Evolutionary conservation across 2,113 vertebrate genomes (phyloP).

Genomic region (Prochilodus magdalenae): DNA sequence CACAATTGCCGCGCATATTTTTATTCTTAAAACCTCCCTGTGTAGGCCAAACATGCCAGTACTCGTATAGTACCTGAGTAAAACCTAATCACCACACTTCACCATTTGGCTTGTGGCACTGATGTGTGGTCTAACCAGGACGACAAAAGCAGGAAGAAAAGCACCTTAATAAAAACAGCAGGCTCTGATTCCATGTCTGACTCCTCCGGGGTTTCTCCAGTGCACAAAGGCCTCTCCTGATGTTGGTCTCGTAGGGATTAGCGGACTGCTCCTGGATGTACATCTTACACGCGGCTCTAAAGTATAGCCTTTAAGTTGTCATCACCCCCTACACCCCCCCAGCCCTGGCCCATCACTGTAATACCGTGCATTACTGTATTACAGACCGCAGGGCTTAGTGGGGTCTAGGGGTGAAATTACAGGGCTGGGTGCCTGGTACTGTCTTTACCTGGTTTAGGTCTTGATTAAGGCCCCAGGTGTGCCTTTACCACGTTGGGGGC

Average conservation of each 20-base stretch:
- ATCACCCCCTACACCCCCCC: conserved; percentile 49
- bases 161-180: no score
- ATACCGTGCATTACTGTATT: conserved; percentile 79
- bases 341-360: conserved; percentile 65
- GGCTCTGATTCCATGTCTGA: not conserved
- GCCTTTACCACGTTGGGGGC: not conserved
- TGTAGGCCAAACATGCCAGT: no score
- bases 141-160: no score
- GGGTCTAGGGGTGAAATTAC: conserved; percentile 66
- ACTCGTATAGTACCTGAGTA: no score
- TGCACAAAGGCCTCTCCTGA: not conserved
- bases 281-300: conserved; percentile 63
- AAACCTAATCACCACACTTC: no score
- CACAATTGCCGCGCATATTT: no score
- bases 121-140: no score
- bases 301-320: conserved; percentile 71
- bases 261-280: conserved; percentile 27
- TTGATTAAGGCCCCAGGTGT: conserved; percentile 53
- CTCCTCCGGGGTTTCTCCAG: not conserved
- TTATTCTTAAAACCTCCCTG: no score
- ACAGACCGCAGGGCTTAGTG: conserved; percentile 66
- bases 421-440: conserved; percentile 64
- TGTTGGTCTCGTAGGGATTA: conserved; percentile 40
- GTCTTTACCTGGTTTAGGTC: conserved; percentile 52
- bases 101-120: no score